Base-by-base conservation (phyloP, 2,888 invertebrate genomes). In the Drosophila paracracens region DNA sequence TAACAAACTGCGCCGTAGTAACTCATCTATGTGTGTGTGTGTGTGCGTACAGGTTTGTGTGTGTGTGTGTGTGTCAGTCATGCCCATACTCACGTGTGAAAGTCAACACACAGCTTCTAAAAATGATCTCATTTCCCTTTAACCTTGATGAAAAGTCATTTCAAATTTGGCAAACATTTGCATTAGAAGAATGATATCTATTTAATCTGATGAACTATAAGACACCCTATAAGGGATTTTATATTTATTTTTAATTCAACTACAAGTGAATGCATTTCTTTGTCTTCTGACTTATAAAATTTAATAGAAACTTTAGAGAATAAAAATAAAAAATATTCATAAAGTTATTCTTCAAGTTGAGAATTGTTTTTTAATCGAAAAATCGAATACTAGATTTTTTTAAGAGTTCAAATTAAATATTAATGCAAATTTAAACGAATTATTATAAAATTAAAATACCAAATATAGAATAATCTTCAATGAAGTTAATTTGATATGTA, bases 91-190 rank as follows among this genome's bases (percentile, higher is more conserved):
- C 51, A 53, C 53, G 46, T 64, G 46, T 29, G 21, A 21, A 63
- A 40, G 58, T 31, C 36, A 48, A n/a, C 6, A 18, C 18, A 53
- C 33, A 33, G n/a, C 46, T 29, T 5, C 54, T 40, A 40, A 13
- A 29, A 60, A 76, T 70, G 75, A 79, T 75, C 76, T 79, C 67
- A 75, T 61, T 54, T 31, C 48, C 4, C 36, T 51, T 60, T 68
- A 29, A 68, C 77, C 75, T 78, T 78, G 58, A 56, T 64, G n/a
- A 54, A 40, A 43, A n/a, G 21, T 13, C 38, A 6, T 51, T 36
- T 11, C 13, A 77, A 48, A 67, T 31, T 68, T 64, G 73, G 68
- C 64, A 56, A 77, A 73, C 57, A 68, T 40, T 59, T 59, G 53
- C 27, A 35, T 38, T 29, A 43, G 43, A 40, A 27, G 1, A 50